These are phyloP conservation scores for Girardia tigrina DNA, from an alignment of 2,888 invertebrate genomes.

Conservation along the genomic window DNA sequence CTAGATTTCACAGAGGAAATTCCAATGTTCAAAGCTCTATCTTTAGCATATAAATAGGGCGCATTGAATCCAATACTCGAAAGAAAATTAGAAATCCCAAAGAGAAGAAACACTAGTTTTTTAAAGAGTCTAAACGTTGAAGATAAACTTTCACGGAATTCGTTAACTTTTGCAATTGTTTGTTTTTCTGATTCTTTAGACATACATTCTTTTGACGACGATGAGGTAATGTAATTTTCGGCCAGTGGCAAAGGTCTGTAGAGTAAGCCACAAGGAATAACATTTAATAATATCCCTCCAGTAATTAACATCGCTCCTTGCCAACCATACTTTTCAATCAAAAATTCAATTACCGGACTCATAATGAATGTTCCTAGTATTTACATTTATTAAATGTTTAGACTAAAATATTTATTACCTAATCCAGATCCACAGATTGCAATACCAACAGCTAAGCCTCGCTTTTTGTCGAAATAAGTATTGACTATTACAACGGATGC, in stretches of 20 bases:
- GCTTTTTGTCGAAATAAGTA: neutral
- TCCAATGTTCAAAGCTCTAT: slow-evolving; percentile 54
- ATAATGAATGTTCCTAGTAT: slow-evolving; percentile 64
- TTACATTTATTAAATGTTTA: too few species aligned
- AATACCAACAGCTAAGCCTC: slow-evolving; percentile 1
- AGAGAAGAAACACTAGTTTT: slow-evolving; percentile 71
- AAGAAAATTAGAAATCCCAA: slow-evolving; percentile 74
- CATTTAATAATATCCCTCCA: slow-evolving; percentile 28
- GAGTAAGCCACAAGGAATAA: slow-evolving; percentile 29
- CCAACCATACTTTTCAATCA: slow-evolving; percentile 68
- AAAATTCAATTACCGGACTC: slow-evolving; percentile 55
- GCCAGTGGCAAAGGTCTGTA: neutral
- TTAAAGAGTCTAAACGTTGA: slow-evolving; percentile 60
- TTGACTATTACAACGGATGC: slow-evolving; percentile 21
- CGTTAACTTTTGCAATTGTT: neutral
- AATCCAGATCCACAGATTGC: slow-evolving; percentile 24
- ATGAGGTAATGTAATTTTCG: neutral
- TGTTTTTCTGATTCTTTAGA: too few species aligned
- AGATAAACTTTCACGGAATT: neutral
- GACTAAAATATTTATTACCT: too few species aligned
- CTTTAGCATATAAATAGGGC: slow-evolving; percentile 73
- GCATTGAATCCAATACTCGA: slow-evolving; percentile 84
- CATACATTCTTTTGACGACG: neutral
- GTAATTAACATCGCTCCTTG: slow-evolving; percentile 66
- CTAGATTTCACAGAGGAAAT: slow-evolving; percentile 52